Percentiles rank a stretch among this genome's conserved stretches.
Conservation (phyloP, 1,140 invertebrate species). For the Pseudoatta argentina region DNA sequence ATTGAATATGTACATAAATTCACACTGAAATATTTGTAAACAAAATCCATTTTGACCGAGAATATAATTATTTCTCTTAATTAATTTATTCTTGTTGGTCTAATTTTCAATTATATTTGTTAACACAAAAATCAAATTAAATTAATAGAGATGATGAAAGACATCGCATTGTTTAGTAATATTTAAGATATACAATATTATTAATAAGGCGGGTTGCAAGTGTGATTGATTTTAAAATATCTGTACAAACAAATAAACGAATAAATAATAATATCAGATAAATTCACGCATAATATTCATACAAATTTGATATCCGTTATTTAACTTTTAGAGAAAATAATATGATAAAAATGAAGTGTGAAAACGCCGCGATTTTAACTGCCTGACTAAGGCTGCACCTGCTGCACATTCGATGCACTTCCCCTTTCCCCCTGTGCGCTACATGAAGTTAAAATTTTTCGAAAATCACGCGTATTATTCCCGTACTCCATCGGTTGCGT, state of each 20-base stretch:
- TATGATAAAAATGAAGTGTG: conserved; percentile 9
- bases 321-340: neutral
- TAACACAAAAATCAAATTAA: neutral
- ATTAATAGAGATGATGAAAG: neutral
- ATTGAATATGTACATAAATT: too few species aligned
- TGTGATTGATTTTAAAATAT: neutral
- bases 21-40: too few species aligned
- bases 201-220: neutral
- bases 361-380: conserved; percentile 17
- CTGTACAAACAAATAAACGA: conserved; percentile 1
- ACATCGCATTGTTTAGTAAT: neutral
- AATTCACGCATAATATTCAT: neutral
- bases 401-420: conserved; percentile 30
- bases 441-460: conserved; percentile 29
- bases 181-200: neutral
- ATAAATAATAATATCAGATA: neutral
- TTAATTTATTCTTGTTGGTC: too few species aligned
- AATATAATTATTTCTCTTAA: too few species aligned
- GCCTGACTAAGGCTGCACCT: neutral
- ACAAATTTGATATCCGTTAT: neutral
- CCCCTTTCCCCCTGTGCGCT: neutral
- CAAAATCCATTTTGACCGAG: too few species aligned
- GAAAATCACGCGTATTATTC: conserved; percentile 19
- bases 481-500: neutral
- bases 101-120: too few species aligned